Evolutionary conservation across 2,113 vertebrate species (phyloP).

Genomic region (Litocranius walleri): DNA sequence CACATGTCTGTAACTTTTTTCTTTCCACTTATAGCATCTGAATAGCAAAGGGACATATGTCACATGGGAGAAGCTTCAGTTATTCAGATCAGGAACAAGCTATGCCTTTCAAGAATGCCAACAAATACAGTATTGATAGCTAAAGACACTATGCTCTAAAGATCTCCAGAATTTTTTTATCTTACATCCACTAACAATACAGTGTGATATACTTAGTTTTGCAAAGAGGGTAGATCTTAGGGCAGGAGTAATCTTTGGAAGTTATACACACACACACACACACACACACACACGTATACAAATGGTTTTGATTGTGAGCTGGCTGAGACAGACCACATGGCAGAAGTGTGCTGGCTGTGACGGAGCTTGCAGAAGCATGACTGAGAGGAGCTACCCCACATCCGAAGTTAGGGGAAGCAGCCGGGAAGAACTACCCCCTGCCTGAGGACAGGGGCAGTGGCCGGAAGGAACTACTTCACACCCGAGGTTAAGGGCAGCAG

Average conservation of each 20-base stretch:
- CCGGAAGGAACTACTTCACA: too few relatives aligned
- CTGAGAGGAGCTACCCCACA: too few relatives aligned
- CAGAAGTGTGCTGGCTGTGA: too few relatives aligned
- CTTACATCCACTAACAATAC: background rate
- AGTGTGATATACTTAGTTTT: background rate
- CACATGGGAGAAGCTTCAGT: background rate
- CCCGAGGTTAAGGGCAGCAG: fast-evolving
- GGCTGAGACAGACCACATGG: too few relatives aligned
- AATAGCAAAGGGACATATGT: background rate
- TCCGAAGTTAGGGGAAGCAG: too few relatives aligned
- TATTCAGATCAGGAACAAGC: background rate
- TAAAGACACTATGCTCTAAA: background rate
- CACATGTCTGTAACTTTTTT: background rate
- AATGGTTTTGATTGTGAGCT: background rate
- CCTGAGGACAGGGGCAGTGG: too few relatives aligned
- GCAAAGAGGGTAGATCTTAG: background rate
- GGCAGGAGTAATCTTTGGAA: background rate
- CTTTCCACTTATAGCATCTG: background rate
- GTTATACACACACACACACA: too few relatives aligned
- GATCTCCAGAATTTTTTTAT: background rate
- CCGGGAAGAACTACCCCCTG: too few relatives aligned
- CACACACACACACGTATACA: background rate
- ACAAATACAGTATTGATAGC: background rate
- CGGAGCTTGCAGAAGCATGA: too few relatives aligned
- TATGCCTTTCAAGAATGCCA: background rate